phyloP scores from a whole-genome alignment of 2,113 vertebrate genomes.

The Caranx melampygus region DNA sequence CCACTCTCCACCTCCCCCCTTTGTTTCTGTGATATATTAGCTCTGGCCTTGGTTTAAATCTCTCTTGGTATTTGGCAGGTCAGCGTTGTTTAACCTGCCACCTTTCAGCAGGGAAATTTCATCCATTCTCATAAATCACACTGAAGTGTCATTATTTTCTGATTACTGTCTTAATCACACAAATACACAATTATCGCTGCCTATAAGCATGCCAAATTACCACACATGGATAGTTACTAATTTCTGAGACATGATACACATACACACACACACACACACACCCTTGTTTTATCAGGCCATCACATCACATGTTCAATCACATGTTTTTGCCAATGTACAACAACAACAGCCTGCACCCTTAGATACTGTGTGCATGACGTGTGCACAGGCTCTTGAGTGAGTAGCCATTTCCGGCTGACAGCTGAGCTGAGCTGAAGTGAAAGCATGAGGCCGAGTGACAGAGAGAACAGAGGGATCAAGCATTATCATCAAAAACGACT shows the following conservation, averaged over 20 bases:
- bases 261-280: neutral
- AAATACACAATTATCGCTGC: constrained; percentile 61
- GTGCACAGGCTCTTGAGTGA: constrained; percentile 37
- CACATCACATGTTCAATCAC: constrained; percentile 23
- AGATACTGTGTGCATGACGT: neutral
- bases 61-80: constrained; percentile 62
- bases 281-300: neutral
- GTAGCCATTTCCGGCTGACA: constrained; percentile 51
- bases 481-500: constrained; percentile 73
- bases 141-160: constrained; percentile 73
- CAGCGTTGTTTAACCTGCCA: constrained; percentile 65
- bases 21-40: constrained; percentile 50
- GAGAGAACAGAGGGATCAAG: constrained; percentile 67
- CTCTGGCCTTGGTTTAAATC: constrained; percentile 60
- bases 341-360: neutral
- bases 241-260: constrained; percentile 36
- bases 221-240: constrained; percentile 31
- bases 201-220: constrained; percentile 48
- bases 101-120: constrained; percentile 56
- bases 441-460: constrained; percentile 60
- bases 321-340: constrained; percentile 14
- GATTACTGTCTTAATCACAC: constrained; percentile 70
- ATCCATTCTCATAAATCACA: constrained; percentile 72
- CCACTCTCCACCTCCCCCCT: constrained; percentile 4
- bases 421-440: constrained; percentile 66